Conservation (phyloP, 2,113 vertebrate species). For the Natator depressus region DNA sequence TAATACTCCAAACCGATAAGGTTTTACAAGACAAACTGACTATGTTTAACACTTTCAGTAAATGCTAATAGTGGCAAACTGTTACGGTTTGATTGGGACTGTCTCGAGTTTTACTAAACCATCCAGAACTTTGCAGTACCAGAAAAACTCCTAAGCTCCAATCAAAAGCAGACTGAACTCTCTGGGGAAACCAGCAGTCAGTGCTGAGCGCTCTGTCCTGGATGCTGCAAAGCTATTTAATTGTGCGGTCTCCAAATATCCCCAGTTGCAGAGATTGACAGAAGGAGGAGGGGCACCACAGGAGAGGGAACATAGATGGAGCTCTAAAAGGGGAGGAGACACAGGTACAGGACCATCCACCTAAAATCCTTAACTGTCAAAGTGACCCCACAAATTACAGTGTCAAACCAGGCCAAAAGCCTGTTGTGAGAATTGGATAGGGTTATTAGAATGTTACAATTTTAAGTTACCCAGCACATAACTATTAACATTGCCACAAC, state of each 20-base stretch:
- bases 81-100: background rate
- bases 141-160: background rate
- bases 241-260: background rate
- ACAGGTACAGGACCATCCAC: background rate
- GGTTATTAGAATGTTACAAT: background rate
- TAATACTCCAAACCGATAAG: background rate
- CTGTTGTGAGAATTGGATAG: background rate
- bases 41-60: background rate
- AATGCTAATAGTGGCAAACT: background rate
- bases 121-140: background rate
- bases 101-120: no score
- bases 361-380: background rate
- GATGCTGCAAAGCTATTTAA: background rate
- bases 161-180: background rate
- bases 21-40: background rate
- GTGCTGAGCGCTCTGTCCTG: background rate
- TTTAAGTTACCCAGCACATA: background rate
- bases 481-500: background rate
- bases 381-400: background rate
- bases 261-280: background rate
- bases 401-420: background rate
- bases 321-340: background rate
- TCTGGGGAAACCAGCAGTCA: background rate
- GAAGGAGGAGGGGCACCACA: background rate
- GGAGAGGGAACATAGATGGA: background rate